A percentile compares a stretch with the other conserved stretches of the same genome.
Evolutionary conservation across 2,888 invertebrate genomes (phyloP).

Genomic region (Cephalotes varians): DNA sequence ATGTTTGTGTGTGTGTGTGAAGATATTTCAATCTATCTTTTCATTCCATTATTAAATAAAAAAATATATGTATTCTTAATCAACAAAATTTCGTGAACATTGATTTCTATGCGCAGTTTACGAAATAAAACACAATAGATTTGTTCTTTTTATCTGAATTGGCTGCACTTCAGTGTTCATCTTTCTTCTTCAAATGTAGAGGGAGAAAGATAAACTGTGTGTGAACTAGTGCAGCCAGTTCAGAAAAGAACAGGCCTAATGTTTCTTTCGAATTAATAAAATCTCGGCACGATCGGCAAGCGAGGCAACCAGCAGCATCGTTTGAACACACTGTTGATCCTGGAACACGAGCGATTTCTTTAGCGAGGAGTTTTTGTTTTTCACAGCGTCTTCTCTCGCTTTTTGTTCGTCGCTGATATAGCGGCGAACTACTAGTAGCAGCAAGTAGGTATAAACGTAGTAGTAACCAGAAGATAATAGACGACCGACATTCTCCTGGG

Average conservation of each 20-base stretch:
- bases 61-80: not conserved
- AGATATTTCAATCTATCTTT: not conserved
- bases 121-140: no score
- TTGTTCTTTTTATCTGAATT: no score
- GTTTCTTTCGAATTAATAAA: not conserved
- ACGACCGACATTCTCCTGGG: conserved; percentile 80
- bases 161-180: no score
- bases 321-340: conserved; percentile 12
- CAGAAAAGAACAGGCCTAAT: no score
- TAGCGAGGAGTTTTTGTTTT: conserved; percentile 65
- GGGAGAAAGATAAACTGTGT: no score
- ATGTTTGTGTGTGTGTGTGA: no score
- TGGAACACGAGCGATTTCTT: conserved; percentile 38
- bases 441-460: conserved; percentile 80
- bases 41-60: not conserved
- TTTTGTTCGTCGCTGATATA: conserved; percentile 62
- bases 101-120: not conserved
- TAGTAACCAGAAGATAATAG: conserved; percentile 82
- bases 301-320: not conserved
- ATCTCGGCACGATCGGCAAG: not conserved
- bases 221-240: no score
- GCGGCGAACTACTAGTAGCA: conserved; percentile 69
- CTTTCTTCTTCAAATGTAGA: no score
- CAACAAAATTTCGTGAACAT: not conserved
- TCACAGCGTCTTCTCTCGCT: conserved; percentile 41